phyloP scores from a whole-genome alignment of 2,113 vertebrate genomes.

The Carassius carassius region DNA sequence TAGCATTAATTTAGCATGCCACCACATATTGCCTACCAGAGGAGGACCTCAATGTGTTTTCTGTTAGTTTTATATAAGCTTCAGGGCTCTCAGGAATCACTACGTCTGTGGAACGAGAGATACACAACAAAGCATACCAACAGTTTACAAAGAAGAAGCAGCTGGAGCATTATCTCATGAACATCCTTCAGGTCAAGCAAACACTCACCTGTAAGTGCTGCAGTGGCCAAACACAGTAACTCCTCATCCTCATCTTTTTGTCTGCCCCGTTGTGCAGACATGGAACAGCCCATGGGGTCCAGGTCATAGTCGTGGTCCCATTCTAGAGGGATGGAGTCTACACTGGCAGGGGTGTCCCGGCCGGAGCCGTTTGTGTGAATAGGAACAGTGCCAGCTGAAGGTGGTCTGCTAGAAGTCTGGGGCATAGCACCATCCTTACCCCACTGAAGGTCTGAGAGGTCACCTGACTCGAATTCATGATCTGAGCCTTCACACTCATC shows the following conservation, averaged over 20 bases:
- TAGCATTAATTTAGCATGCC: conserved; percentile 25
- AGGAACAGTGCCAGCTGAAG: conserved; percentile 73
- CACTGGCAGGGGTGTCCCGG: conserved; percentile 90
- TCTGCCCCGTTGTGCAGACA: conserved; percentile 75
- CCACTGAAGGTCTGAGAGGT: conserved; percentile 89
- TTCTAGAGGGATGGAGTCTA: conserved; percentile 96
- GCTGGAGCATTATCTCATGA: background rate
- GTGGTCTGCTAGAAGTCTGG: conserved; percentile 79
- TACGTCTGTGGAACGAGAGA: conserved; percentile 89
- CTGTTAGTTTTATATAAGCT: conserved; percentile 95
- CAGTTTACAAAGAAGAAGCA: conserved; percentile 10
- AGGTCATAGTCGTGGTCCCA: conserved; percentile 99
- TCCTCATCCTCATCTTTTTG: conserved; percentile 74
- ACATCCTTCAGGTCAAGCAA: conserved; percentile 1
- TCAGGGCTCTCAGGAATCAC: conserved; percentile 93
- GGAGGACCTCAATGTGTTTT: conserved; percentile 87
- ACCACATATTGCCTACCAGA: conserved; percentile 83
- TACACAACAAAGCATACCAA: conserved; percentile 60
- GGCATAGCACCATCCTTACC: conserved; percentile 78
- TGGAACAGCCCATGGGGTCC: conserved; percentile 71
- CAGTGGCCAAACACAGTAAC: conserved; percentile 72
- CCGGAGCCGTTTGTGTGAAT: conserved; percentile 85
- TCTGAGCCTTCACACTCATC: conserved; percentile 91
- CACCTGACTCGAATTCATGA: conserved; percentile 80
- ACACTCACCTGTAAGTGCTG: conserved; percentile 75